Conservation (phyloP, 2,113 vertebrate species). For the Bos taurus region ARS-UCD2.0 NC_037328.1:48997501-48998000, state of each 20-base stretch:
- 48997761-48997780: not conserved
- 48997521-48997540: not conserved
- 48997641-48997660: not conserved
- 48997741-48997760: not conserved
- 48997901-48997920: not conserved
- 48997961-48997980: not conserved
- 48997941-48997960: not conserved
- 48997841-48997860: not conserved
- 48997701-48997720: not conserved
- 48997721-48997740: not conserved
- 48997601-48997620: not conserved
- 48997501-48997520: not conserved
- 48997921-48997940: not conserved
- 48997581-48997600: not conserved
- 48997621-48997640: not conserved
- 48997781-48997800: not conserved
- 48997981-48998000: not conserved
- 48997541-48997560: not conserved
- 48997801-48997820: not conserved
- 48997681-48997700: not conserved
- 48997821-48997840: not conserved
- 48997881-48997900: not conserved
- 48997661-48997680: not conserved
- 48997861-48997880: not conserved
- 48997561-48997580: not conserved